Percentiles rank a stretch among this genome's conserved stretches.
Evolutionary conservation across 2,113 vertebrate genomes (phyloP).

Genomic region (Platysteira castanea): DNA sequence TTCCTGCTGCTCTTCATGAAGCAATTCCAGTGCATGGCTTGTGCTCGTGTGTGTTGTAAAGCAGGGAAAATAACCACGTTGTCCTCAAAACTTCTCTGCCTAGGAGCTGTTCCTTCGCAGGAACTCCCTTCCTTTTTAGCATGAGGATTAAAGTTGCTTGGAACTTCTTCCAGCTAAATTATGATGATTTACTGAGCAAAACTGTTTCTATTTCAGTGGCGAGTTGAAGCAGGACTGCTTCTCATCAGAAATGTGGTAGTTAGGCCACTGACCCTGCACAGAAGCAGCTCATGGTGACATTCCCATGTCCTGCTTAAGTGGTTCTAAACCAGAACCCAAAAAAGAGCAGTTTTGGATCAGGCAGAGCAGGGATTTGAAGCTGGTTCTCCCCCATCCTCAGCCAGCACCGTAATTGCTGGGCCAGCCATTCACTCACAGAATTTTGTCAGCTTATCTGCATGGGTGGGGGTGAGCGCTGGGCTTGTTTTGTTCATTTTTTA

Average conservation of each 20-base stretch:
- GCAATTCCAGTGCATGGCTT: background rate
- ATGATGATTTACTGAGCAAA: background rate
- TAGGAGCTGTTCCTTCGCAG: background rate
- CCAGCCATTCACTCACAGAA: background rate
- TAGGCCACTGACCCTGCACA: background rate
- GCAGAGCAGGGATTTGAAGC: background rate
- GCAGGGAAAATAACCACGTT: background rate
- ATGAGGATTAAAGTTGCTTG: background rate
- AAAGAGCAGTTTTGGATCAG: background rate
- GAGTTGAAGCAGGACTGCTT: background rate
- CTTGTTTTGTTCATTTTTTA: conserved; percentile 19
- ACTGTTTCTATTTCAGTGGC: background rate
- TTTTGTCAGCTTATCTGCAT: background rate
- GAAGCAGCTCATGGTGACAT: background rate
- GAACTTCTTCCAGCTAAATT: background rate
- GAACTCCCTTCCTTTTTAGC: background rate
- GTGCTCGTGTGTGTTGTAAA: background rate
- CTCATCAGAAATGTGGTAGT: background rate
- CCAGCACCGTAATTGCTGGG: background rate
- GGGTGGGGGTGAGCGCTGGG: background rate
- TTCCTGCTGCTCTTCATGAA: background rate
- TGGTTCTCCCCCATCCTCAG: background rate
- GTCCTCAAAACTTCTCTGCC: background rate
- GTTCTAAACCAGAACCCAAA: background rate
- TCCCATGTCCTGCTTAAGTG: background rate